Evolutionary conservation across 2,888 invertebrate species (phyloP), one percentile per base, ranked within the genome.

Genomic region (Drosophila nr. medialis): DNA sequence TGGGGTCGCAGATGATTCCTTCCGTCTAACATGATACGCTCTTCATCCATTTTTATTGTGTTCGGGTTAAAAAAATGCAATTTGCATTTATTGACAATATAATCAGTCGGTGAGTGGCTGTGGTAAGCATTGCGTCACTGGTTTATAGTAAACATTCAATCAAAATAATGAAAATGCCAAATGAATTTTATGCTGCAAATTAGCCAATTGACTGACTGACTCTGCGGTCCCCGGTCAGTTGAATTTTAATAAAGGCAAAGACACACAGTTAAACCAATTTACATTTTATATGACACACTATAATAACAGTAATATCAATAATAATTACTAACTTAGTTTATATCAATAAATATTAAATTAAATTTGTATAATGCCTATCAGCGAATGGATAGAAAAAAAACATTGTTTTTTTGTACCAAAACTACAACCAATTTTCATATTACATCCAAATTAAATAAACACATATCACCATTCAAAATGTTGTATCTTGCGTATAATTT

Each of bases 1-100:
- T 21, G n/a, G 2, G 40, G 6, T 42, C 1, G 42, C 6, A 11
- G 6, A 42, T 21, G 6, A 21, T 42, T 6, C 11, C 21, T 21
- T 13, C 1, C 3, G 11, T 11, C 42, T n/a, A 21, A 15, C 45
- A 45, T 45, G 15, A 24, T 15, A 24, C 45, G 7, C 45, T 3
- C 2, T 15, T 45, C 0, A 27, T 45, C 1, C 0, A 24, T 24
- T 8, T 8, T 45, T 24, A 24, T 24, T 45, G 24, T 15, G 24
- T 24, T 45, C 15, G 8, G 15, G 15, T 15, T 24, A 8, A 45
- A 45, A 29, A 78, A 64, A 61, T 72, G 73, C 60, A 88, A 86
- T 86, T 84, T 89, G 74, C 81, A 83, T 84, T 86, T 89, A 80
- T 67, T 71, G 60, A 67, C 78, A 71, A 58, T 64, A 69, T 73